Base-by-base conservation (phyloP, 2,888 invertebrate species). In the Tortrix viridana region DNA sequence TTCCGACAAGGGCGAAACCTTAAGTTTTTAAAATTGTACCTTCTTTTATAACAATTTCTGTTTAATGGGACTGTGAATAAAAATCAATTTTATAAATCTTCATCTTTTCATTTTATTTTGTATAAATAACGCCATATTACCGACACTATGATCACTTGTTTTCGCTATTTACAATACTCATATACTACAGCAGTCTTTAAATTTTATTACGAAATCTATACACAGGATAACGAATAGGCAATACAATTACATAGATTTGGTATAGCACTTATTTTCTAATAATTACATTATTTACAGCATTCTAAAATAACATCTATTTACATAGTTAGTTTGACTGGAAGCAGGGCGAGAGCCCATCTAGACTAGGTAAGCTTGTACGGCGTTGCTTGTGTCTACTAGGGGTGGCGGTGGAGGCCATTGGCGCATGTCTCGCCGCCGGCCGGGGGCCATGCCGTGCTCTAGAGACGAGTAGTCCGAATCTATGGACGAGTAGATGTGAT, bases 401-500 rank as follows among this genome's bases (percentile, higher is more conserved):
- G 90, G 88, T 5, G 91, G 92, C 43, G 92, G 92, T 6, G 91
- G 89, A 1, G 92, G 90, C 92, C 92, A 91, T 47, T 91, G 91
- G 5, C 91, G 81, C 73, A 86, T 81, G 59, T 89, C 91, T 62
- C 89, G 82, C 73, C 88, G 87, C 71, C 85, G 83, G 62, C 86
- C 92, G 70, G 85, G 94, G 77, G 88, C 88, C 92, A 90, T 89
- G 60, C 95, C 95, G 72, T 96, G 94, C 86, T 97, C 97, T 75
- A 97, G 93, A 63, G 96, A 96, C 75, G 96, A 96, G 81, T 97
- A 97, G 85, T 97, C 97, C 65, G 97, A 97, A 86, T 97, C 97
- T 86, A 97, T 97, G 79, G 96, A 97, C 60, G 97, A 97, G 84
- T 97, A 97, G 79, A 97, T 97, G 84, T 97, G 97, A 88, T 97